Base-by-base conservation (phyloP, 2,797 vertebrate genomes). In the Chelmon rostratus region DNA sequence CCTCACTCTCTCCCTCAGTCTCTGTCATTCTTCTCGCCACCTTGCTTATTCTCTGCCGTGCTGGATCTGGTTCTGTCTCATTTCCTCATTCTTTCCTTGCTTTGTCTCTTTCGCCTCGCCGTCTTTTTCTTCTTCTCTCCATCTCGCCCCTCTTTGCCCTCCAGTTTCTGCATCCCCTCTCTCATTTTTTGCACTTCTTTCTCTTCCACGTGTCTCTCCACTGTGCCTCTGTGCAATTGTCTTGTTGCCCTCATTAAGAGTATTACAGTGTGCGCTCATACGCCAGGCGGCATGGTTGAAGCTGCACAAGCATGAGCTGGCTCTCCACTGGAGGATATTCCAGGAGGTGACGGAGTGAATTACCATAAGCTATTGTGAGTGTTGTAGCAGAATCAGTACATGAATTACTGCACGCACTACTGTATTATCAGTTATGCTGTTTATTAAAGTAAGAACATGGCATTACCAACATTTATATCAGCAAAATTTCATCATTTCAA, bases 11-110 rank as follows among this genome's bases (percentile, higher is more conserved):
- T 70, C 42, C 65, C 73, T 79, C 80, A 23, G 19, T 83, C 50
- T 73, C 76, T 74, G 66, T 78, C 84, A 61, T 64, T 76, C 69
- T 62, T 83, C 57, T 15, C 67, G 70, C 76, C 80, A 79, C 73
- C 76, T 79, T 77, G 66, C 57, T 68, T 73, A 64, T 79, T 67
- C 79, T 68, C 63, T 2, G 50, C 61, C 16, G 3, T 13, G 15
- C 77, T 49, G 54, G 68, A 23, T 81, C 73, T 62, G 53, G 82
- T 78, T 76, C 73, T 54, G 31, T 81, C 73, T 83, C 68, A 50
- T 84, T 86, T 80, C 78, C 47, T 76, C 28, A 4, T 59, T 64
- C 63, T 63, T 57, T 40, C 28, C 38, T 44, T 68, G 37, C 64
- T 67, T 74, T 77, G 54, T 78, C 44, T 72, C 21, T 49, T 28